Evolutionary conservation across 2,888 invertebrate species (phyloP), one percentile per base, ranked within the genome.

Genomic region (Chymomyza amoena): DNA sequence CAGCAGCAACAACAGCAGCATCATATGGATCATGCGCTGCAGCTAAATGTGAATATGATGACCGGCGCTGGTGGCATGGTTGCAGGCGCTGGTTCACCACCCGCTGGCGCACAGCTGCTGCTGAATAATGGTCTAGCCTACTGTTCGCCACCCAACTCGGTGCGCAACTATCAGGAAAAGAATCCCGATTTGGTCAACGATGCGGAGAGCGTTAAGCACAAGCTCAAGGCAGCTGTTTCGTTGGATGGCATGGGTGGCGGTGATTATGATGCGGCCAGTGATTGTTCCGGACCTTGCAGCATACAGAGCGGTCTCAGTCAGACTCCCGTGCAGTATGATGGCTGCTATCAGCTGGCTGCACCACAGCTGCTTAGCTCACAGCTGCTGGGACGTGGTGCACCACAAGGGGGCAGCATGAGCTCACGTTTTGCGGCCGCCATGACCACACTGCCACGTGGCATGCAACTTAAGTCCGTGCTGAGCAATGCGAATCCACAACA

Each of bases 171-270:
- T 80, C 92, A 81, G 63, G 96, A 96, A 90, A 95, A 95, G 91
- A 96, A 96, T 91, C 96, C 96, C 67, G 96, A 96, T 92, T 93
- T 96, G 90, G 95, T 96, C 90, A 96, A 95, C 91, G 96, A 96
- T 89, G 95, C 91, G 18, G 95, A 95, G 92, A 94, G 93, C 18
- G 93, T 93, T 1, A 93, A 92, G 62, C 92, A 93, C 69, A 93
- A 92, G 90, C 78, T 91, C 89, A 81, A 91, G 90, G 73, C 91
- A 72, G 76, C 92, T 79, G 75, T 91, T 74, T 77, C 89, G 0
- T 90, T 92, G 39, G 92, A 92, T 61, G 92, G 90, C 2, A 90
- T 91, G 32, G 79, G 57, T 15, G 52, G 52, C 52, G 13, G 16
- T 2, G 90, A 90, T 45, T 91, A 91, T 56, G 90, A 91, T 52